Evolutionary conservation across 2,888 invertebrate genomes (phyloP).

Genomic region (Hydriomena furcata): DNA sequence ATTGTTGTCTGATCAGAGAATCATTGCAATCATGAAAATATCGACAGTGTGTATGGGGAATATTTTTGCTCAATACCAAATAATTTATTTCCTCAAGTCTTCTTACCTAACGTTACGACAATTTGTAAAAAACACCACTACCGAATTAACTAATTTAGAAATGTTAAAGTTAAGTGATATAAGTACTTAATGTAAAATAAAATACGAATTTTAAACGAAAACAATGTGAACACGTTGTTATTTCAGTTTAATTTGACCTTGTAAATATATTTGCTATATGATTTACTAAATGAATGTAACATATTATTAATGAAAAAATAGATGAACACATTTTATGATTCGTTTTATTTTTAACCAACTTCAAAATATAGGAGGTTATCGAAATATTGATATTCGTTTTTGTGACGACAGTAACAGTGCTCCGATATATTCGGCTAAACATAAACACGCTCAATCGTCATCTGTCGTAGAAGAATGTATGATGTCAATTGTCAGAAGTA

Average conservation of each 20-base stretch:
- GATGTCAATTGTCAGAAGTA: no score
- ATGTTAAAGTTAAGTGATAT: slow-evolving; percentile 78
- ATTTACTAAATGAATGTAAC: slow-evolving; percentile 83
- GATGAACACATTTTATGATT: slow-evolving; percentile 76
- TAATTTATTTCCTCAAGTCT: slow-evolving; percentile 18
- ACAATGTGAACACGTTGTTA: slow-evolving; percentile 75
- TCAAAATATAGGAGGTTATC: no score
- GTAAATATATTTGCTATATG: slow-evolving; percentile 83
- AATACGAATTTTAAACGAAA: slow-evolving; percentile 82
- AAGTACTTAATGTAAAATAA: slow-evolving; percentile 69
- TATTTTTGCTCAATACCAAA: slow-evolving; percentile 26
- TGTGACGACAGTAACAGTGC: no score
- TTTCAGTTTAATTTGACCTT: slow-evolving; percentile 79
- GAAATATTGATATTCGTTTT: no score
- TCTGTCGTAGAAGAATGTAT: no score
- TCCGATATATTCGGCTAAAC: no score
- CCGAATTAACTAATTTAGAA: slow-evolving; percentile 71
- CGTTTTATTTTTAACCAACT: slow-evolving; percentile 62
- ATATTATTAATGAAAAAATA: slow-evolving; percentile 82
- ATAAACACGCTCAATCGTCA: no score
- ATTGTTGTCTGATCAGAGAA: slow-evolving; percentile 3
- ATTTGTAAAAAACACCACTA: slow-evolving; percentile 63
- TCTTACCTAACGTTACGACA: slow-evolving; percentile 49
- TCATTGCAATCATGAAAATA: slow-evolving; percentile 6
- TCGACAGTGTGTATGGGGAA: slow-evolving; percentile 13